phyloP scores from a whole-genome alignment of 2,797 vertebrate genomes.

The Mionectes olivaceus region DNA sequence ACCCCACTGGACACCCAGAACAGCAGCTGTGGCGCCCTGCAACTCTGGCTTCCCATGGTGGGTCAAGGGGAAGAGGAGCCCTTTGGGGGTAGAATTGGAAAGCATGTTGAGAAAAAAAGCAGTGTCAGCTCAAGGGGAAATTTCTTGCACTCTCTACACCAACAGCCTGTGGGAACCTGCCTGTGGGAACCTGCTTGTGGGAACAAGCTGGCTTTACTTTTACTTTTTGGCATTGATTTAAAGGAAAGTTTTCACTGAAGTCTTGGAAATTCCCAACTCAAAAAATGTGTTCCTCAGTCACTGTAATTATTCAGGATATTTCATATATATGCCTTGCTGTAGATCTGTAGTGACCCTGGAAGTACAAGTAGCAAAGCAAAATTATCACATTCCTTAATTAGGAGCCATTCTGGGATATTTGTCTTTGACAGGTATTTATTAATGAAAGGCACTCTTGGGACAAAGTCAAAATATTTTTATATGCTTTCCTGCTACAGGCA shows the following conservation, averaged over 20 bases:
- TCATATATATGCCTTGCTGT: neutral
- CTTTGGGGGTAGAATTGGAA: neutral
- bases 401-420: neutral
- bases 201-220: neutral
- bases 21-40: neutral
- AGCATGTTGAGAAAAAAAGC: neutral
- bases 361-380: neutral
- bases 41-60: neutral
- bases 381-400: neutral
- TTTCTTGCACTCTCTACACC: neutral
- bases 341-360: neutral
- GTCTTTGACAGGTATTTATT: neutral
- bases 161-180: neutral
- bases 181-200: constrained; percentile 13
- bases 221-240: neutral
- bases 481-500: neutral
- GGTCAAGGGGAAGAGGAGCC: neutral
- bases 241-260: neutral
- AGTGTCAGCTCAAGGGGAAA: neutral
- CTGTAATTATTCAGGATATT: neutral
- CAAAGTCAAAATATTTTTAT: neutral
- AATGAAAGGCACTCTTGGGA: neutral
- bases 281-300: neutral
- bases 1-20: neutral
- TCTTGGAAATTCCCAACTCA: constrained; percentile 2